Conservation (phyloP, 1,140 invertebrate genomes). For the Heliothis subflexa region DNA sequence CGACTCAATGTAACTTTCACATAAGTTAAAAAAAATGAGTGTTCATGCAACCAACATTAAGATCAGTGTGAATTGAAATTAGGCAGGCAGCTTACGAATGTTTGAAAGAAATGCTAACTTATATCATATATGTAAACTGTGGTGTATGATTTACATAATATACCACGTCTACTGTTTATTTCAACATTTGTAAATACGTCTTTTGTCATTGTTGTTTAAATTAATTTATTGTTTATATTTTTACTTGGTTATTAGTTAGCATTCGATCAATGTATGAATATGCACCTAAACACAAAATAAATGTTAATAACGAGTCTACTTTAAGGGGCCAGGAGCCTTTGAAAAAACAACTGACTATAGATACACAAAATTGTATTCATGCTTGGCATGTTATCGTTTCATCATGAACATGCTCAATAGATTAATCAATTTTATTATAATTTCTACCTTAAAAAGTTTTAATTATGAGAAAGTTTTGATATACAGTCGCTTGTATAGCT, state of each 20-base stretch:
- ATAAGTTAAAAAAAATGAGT: constrained; percentile 36
- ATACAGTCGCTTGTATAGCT: neutral
- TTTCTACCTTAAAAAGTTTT: constrained; percentile 28
- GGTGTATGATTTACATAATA: no score
- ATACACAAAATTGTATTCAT: neutral
- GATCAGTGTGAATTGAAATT: constrained; percentile 37
- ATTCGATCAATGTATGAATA: constrained; percentile 12
- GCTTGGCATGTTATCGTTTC: constrained; percentile 20
- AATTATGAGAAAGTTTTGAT: constrained; percentile 12
- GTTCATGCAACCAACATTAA: constrained; percentile 35
- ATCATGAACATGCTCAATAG: constrained; percentile 9
- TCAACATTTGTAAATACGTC: neutral
- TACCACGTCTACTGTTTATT: neutral
- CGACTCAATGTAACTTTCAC: constrained; percentile 31
- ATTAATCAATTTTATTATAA: constrained; percentile 14
- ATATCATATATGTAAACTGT: neutral
- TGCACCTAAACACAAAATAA: constrained; percentile 6
- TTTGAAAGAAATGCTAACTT: constrained; percentile 6
- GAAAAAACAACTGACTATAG: no score
- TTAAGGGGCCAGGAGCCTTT: no score
- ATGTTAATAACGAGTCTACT: neutral
- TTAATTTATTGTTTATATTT: constrained; percentile 27
- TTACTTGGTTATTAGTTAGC: neutral
- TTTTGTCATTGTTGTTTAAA: constrained; percentile 24
- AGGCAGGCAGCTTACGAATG: constrained; percentile 18